Percentiles rank a stretch among this genome's conserved stretches.
These are phyloP conservation scores for Acleris sparsana DNA, from an alignment of 2,888 invertebrate genomes.

Conservation along the genomic window DNA sequence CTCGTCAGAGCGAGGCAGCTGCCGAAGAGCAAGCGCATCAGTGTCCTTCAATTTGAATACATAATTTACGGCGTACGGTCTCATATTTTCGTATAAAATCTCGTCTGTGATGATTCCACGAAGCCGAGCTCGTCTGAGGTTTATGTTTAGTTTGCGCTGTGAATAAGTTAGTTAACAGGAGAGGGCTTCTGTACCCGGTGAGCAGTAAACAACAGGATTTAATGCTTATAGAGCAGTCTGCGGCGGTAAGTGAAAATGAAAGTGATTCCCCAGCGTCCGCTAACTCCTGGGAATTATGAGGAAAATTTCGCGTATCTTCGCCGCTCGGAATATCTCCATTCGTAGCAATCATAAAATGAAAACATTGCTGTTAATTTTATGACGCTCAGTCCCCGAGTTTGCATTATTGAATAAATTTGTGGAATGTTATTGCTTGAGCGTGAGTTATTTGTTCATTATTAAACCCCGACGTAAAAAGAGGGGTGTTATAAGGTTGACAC, in stretches of 20 bases:
- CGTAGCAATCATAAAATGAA: conserved; percentile 27
- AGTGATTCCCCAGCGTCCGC: conserved; percentile 67
- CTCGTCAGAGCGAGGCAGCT: conserved; percentile 33
- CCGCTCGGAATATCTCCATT: conserved; percentile 25
- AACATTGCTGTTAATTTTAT: conserved; percentile 37
- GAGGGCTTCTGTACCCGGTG: conserved; percentile 45
- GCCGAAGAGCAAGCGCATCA: conserved; percentile 39
- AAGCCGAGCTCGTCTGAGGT: conserved; percentile 52
- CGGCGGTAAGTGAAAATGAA: conserved; percentile 76
- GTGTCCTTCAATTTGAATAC: conserved; percentile 55
- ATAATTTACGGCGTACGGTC: conserved; percentile 49
- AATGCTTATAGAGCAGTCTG: conserved; percentile 72
- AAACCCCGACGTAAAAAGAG: too few species aligned
- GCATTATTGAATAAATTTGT: conserved; percentile 27
- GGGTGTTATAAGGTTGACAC: too few species aligned
- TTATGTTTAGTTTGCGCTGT: conserved; percentile 64
- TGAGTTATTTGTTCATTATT: too few species aligned
- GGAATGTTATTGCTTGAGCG: neutral
- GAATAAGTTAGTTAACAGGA: conserved; percentile 66
- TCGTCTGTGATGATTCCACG: conserved; percentile 51
- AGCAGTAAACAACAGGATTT: conserved; percentile 71
- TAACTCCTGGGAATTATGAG: conserved; percentile 65
- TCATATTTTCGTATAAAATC: conserved; percentile 52
- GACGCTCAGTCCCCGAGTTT: conserved; percentile 17
- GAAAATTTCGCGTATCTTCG: conserved; percentile 52